Conservation (phyloP, 2,797 vertebrate species). For the Sitta carolinensis region DNA sequence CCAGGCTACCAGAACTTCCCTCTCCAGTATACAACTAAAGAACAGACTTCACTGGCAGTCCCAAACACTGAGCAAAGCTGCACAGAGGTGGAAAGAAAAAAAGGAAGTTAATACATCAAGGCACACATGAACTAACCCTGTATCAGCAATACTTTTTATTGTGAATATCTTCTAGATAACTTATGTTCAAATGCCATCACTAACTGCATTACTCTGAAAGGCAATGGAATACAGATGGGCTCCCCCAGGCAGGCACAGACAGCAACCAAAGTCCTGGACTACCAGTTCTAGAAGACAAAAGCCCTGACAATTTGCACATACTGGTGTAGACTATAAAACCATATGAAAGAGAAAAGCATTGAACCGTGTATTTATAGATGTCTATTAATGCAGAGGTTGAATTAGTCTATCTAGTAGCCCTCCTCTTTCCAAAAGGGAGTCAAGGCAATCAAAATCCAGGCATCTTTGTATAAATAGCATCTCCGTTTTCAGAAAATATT, state of each 20-base stretch:
- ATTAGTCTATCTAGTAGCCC: background rate
- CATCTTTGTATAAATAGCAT: background rate
- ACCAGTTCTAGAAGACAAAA: background rate
- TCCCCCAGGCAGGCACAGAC: background rate
- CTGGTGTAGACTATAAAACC: background rate
- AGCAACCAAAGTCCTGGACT: background rate
- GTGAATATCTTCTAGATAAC: background rate
- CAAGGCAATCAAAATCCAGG: background rate
- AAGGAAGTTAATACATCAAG: background rate
- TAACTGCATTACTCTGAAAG: background rate
- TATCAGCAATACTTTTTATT: background rate
- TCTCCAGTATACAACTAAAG: background rate
- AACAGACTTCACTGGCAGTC: background rate
- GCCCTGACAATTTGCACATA: background rate
- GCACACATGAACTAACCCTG: background rate
- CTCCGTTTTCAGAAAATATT: background rate
- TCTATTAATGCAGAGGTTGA: background rate
- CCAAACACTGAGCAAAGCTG: constrained; percentile 6
- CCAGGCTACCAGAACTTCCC: background rate
- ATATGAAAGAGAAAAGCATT: background rate
- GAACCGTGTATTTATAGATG: background rate
- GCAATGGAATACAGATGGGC: background rate
- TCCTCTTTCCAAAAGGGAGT: background rate
- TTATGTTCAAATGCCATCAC: background rate
- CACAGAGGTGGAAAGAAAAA: background rate